Conservation (phyloP, 1,140 invertebrate species). For the Cotesia vestalis region DNA sequence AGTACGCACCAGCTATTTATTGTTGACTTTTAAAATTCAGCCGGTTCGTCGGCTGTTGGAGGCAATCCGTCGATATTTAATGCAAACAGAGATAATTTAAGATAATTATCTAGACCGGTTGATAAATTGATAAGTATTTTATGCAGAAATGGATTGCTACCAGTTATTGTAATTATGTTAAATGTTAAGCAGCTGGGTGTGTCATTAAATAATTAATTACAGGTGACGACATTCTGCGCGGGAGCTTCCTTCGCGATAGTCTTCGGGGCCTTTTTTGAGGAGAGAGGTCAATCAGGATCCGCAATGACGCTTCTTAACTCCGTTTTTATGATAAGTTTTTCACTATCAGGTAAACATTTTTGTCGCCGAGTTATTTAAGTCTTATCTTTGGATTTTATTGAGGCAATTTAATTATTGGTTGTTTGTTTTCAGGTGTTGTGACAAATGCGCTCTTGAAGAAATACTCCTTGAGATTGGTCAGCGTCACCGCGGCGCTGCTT, state of each 20-base stretch:
- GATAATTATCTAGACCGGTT: neutral
- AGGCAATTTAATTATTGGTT: conserved; percentile 28
- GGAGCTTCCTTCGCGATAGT: conserved; percentile 55
- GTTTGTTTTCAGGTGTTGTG: conserved; percentile 52
- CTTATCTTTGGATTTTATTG: neutral
- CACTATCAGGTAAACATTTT: conserved; percentile 52
- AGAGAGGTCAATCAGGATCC: conserved; percentile 55
- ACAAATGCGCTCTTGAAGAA: conserved; percentile 57
- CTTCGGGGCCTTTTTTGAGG: conserved; percentile 58
- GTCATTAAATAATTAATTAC: too few relatives aligned
- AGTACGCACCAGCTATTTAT: conserved; percentile 37
- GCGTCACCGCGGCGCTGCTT: conserved; percentile 52
- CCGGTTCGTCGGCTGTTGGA: too few relatives aligned
- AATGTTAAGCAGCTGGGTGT: too few relatives aligned
- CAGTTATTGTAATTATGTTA: too few relatives aligned
- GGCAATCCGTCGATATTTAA: too few relatives aligned
- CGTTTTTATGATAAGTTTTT: conserved; percentile 59
- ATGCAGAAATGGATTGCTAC: too few relatives aligned
- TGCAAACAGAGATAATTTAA: neutral
- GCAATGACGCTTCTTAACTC: conserved; percentile 60
- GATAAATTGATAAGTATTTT: neutral
- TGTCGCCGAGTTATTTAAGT: conserved; percentile 14
- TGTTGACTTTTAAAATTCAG: neutral
- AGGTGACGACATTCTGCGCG: conserved; percentile 49
- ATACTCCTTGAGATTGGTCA: conserved; percentile 54